Evolutionary conservation across 1,140 invertebrate species (phyloP), one percentile per base, ranked within the genome.

Genomic region (Holotrichia oblita): DNA sequence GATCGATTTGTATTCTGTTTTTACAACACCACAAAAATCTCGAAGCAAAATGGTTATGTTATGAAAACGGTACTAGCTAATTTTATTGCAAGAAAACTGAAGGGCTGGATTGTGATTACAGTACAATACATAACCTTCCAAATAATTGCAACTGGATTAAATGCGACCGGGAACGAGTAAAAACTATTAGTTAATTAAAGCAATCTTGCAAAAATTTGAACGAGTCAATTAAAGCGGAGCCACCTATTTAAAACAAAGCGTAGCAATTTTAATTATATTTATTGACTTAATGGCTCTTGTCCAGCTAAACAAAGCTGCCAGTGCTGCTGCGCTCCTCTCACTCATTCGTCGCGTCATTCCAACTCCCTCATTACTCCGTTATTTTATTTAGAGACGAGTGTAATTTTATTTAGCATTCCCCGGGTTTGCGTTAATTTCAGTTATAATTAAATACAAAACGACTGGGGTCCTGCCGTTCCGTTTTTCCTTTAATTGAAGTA

Each of bases 181-280:
- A 69, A 69, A 69, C 61, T 69, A 69, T 69, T 69, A 69, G 22
- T 24, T 69, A 69, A 69, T 69, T 69, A 69, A 69, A 69, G 61
- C 20, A 34, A 27, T 69, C 61, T 69, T n/a, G 61, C 61, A 69
- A 69, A 69, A 69, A 69, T 69, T 69, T 14, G 20, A 27, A 48
- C 0, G 61, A 69, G 20, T 69, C 61, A 61, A 61, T 61, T 27
- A 27, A 69, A 69, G 20, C 61, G n/a, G 12, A 69, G 61, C 61
- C 61, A 69, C 22, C 61, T 69, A 69, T 69, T 69, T 69, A 69
- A 69, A 69, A 69, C 61, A 69, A 69, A 69, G 20, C 61, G 61
- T 3, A 14, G 61, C 27, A 69, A 69, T 69, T 69, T 69, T 69
- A 69, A 69, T 69, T 24, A 69, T 69, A 69, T 69, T 69, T 69